phyloP scores from a whole-genome alignment of 2,113 vertebrate genomes.

The Sapajus apella region DNA sequence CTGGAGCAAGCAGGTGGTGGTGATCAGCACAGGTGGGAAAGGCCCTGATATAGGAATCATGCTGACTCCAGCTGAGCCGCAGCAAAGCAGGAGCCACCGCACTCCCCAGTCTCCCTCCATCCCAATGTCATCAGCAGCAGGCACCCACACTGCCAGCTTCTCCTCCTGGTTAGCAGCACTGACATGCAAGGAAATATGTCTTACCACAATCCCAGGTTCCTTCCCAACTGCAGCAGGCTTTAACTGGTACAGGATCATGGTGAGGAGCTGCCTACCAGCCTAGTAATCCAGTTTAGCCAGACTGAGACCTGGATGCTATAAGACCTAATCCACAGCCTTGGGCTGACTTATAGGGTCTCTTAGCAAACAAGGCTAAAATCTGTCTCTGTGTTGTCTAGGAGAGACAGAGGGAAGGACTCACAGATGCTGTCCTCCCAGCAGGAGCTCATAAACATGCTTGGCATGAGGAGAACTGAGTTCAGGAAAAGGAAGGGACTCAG shows the following conservation, averaged over 20 bases:
- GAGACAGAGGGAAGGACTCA: background rate
- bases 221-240: background rate
- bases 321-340: background rate
- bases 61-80: background rate
- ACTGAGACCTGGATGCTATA: background rate
- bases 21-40: background rate
- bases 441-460: background rate
- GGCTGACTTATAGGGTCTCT: background rate
- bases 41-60: background rate
- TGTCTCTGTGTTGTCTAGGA: background rate
- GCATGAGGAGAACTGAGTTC: slow-evolving; percentile 24
- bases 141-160: background rate
- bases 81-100: background rate
- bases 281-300: background rate
- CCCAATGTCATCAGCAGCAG: background rate
- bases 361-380: background rate
- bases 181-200: background rate
- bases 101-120: background rate
- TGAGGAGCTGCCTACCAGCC: background rate
- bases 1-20: background rate
- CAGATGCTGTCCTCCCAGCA: background rate
- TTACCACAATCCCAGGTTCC: background rate
- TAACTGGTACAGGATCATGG: background rate
- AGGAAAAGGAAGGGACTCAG: background rate
- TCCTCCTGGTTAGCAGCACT: background rate